Conservation (phyloP, 2,113 vertebrate species). For the Indicator indicator region DNA sequence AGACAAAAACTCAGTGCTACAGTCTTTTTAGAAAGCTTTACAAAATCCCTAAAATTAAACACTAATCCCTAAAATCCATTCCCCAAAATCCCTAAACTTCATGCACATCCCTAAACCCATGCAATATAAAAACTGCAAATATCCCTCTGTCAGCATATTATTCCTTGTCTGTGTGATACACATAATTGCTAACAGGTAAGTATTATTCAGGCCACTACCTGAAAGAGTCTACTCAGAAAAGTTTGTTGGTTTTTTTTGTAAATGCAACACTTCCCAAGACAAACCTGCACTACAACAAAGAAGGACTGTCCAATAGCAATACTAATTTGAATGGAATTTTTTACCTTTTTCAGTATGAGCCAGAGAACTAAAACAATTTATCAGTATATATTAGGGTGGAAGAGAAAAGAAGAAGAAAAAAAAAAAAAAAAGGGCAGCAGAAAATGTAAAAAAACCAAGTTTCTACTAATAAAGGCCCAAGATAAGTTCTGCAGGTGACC, state of each 20-base stretch:
- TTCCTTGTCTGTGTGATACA: not conserved
- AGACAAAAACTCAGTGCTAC: not conserved
- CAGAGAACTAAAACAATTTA: not conserved
- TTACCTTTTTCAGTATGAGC: not conserved
- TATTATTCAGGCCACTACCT: not conserved
- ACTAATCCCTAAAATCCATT: no score
- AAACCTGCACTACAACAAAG: not conserved
- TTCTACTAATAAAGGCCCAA: not conserved
- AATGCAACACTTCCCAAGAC: not conserved
- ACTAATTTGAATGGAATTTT: not conserved
- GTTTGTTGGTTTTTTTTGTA: not conserved
- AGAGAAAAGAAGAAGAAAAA: accelerated
- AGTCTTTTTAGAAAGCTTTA: not conserved
- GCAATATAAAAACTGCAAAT: not conserved
- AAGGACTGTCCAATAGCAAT: not conserved
- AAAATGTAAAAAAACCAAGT: not conserved
- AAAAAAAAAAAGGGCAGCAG: no score
- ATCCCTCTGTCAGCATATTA: not conserved
- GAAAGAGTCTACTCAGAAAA: not conserved
- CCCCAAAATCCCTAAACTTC: not conserved
- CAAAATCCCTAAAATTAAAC: not conserved
- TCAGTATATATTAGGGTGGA: not conserved
- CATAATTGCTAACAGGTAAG: not conserved
- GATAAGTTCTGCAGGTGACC: not conserved
- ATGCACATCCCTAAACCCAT: not conserved